Percentiles rank a stretch among this genome's conserved stretches.
Evolutionary conservation across 2,113 vertebrate genomes (phyloP).

Genomic region (Hemichromis elongatus): DNA sequence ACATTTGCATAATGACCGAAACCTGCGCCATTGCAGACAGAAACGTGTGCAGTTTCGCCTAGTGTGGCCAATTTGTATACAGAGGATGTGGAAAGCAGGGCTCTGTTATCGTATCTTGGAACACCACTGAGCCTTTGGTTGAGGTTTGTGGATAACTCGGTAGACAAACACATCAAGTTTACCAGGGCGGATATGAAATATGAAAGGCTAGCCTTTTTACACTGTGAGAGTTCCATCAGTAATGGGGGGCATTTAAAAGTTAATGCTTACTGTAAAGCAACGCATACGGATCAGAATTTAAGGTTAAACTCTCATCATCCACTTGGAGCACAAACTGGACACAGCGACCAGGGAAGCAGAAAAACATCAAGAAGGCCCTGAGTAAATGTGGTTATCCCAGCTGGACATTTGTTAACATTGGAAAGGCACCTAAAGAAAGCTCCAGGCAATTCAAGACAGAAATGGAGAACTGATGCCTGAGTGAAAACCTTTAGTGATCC

Average conservation of each 20-base stretch:
- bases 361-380: not conserved
- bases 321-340: not conserved
- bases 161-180: not conserved
- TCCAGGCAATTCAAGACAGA: not conserved
- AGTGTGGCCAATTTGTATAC: not conserved
- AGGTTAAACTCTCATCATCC: too few relatives aligned
- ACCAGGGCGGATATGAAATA: not conserved
- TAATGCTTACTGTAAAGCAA: too few relatives aligned
- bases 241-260: too few relatives aligned
- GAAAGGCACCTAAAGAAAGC: not conserved
- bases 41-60: not conserved
- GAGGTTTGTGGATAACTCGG: not conserved
- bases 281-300: too few relatives aligned
- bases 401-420: not conserved
- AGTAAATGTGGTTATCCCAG: not conserved
- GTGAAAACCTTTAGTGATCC: not conserved
- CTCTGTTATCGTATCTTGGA: not conserved
- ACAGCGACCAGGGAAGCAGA: rapidly evolving
- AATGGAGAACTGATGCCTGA: not conserved
- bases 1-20: not conserved
- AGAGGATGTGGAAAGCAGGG: not conserved
- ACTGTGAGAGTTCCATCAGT: too few relatives aligned
- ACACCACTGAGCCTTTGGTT: not conserved
- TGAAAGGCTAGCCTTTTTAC: too few relatives aligned
- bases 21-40: not conserved